Conservation (phyloP, 2,888 invertebrate species). For the Metellina segmentata region DNA sequence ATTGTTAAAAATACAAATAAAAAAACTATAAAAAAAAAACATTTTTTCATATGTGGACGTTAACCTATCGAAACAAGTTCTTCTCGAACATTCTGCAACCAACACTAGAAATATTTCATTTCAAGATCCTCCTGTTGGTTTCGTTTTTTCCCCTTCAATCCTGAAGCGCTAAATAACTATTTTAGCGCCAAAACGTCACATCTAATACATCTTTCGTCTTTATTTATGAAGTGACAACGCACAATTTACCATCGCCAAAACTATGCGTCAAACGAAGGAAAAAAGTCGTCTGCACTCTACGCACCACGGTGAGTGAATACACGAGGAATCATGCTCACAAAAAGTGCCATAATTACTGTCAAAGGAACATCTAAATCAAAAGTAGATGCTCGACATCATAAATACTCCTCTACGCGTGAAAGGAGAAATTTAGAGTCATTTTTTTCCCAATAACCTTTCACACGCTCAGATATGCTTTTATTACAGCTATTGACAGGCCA, state of each 20-base stretch:
- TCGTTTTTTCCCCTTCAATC: neutral
- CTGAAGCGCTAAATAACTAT: neutral
- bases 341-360: slow-evolving; percentile 55
- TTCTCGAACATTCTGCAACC: neutral
- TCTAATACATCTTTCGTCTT: slow-evolving; percentile 3
- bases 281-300: neutral
- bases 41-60: no score
- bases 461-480: slow-evolving; percentile 37
- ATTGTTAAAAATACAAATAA: no score
- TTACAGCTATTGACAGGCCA: slow-evolving; percentile 48
- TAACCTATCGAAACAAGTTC: neutral
- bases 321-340: neutral
- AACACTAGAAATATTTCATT: no score
- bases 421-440: neutral
- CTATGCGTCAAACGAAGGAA: neutral
- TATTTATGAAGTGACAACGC: slow-evolving; percentile 35
- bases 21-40: no score
- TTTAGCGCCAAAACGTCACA: neutral
- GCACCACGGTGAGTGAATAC: neutral
- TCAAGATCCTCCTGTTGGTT: neutral
- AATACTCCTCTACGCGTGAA: slow-evolving; percentile 14
- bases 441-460: slow-evolving; percentile 4
- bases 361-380: slow-evolving; percentile 52
- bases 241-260: slow-evolving; percentile 20
- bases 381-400: slow-evolving; percentile 26